Evolutionary conservation across 2,888 invertebrate genomes (phyloP).

Genomic region (Stenodema calcarata): DNA sequence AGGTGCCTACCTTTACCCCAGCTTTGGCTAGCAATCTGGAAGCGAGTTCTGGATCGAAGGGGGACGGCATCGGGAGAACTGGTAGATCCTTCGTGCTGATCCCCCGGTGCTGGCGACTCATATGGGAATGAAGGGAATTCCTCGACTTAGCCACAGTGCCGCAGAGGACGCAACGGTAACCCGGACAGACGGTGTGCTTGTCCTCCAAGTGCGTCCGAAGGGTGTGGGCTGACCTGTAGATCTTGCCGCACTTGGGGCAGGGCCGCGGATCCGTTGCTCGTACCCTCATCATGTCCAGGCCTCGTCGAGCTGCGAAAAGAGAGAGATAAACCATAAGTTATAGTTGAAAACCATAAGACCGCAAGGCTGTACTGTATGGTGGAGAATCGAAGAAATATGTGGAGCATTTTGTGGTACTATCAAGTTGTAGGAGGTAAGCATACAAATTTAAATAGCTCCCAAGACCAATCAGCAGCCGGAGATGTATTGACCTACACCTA

Average conservation of each 20-base stretch:
- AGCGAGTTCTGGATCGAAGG: constrained; percentile 89
- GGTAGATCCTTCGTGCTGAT: constrained; percentile 93
- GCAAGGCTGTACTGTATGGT: too few species aligned
- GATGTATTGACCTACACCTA: too few species aligned
- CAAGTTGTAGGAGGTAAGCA: too few species aligned
- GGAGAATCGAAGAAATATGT: too few species aligned
- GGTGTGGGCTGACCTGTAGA: constrained; percentile 90
- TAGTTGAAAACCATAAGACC: too few species aligned
- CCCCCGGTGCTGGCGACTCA: constrained; percentile 91
- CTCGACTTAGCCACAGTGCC: constrained; percentile 92
- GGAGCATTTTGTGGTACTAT: too few species aligned
- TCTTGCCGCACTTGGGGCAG: constrained; percentile 92
- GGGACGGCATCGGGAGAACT: constrained; percentile 89
- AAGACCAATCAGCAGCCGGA: too few species aligned
- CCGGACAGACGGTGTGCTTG: constrained; percentile 91
- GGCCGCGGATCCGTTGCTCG: constrained; percentile 91
- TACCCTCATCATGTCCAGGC: constrained; percentile 83
- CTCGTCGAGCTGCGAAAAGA: constrained; percentile 72
- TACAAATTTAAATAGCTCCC: too few species aligned
- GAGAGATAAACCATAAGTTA: neutral
- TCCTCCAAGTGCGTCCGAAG: constrained; percentile 89
- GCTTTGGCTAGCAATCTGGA: constrained; percentile 82
- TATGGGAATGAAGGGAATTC: constrained; percentile 90
- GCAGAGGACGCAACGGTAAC: constrained; percentile 88
- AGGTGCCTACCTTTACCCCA: constrained; percentile 74